Evolutionary conservation across 2,113 vertebrate species (phyloP), one percentile per base, ranked within the genome.

Genomic region (Antidorcas marsupialis): DNA sequence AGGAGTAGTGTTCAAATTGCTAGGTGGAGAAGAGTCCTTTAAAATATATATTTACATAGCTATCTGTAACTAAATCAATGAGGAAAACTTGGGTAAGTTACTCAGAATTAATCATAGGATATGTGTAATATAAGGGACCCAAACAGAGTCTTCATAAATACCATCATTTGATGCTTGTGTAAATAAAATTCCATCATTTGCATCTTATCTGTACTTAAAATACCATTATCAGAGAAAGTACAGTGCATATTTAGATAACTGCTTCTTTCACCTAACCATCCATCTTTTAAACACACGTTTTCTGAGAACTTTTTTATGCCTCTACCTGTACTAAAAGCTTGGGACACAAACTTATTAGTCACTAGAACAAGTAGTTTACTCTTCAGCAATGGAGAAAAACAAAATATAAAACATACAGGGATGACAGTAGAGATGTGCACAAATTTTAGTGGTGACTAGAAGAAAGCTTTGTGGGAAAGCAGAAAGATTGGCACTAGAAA

Each of bases 401-500:
- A 71, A 71, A 71, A 64, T 62, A n/a, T 10, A 4, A 64, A 55
- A 55, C 6, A 14, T 13, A 50, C 7, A 60, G 43, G 17, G 62
- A 76, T 12, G 76, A 2, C 7, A 74, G 2, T 14, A 25, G 33
- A 59, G 16, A 15, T 21, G 1, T 47, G 1, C 3, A 9, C 25
- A 92, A 2, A 7, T 74, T 82, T 95, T 55, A 45, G 5, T 71
- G 16, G 28, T 62, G 9, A 92, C 12, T 16, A 25, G 33, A 78
- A 13, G 25, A 36, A 79, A 71, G 15, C 1, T 33, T 16, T 74
- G 21, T 59, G 52, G 71, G 16, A 57, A 53, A 30, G 60, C 7
- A 86, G 59, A 36, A 79, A 89, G 16, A 3, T 11, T 88, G 13
- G 21, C 17, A 59, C 2, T 33, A 71, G 67, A 79, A 43, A 30